Conservation (phyloP, 2,888 invertebrate genomes). For the Bugula neritina region DNA sequence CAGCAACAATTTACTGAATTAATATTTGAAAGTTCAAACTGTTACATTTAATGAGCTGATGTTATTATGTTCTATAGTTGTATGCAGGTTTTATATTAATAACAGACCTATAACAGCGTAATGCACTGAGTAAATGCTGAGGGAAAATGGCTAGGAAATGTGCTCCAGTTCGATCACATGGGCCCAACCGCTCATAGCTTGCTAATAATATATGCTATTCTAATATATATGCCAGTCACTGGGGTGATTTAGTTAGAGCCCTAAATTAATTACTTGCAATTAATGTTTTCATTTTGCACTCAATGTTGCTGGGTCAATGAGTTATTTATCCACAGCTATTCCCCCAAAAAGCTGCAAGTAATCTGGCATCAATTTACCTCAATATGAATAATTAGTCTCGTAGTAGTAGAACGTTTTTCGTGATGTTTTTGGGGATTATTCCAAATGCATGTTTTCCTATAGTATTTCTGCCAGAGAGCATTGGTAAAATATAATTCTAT, state of each 20-base stretch:
- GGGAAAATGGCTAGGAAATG: not conserved
- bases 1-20: no score
- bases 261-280: conserved; percentile 25
- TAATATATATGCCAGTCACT: not conserved
- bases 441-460: no score
- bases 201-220: not conserved
- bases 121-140: not conserved
- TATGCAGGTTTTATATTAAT: conserved; percentile 6
- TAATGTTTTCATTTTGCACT: conserved; percentile 26
- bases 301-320: conserved; percentile 22
- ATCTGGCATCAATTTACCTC: conserved; percentile 4
- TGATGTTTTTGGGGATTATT: not conserved
- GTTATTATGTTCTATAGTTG: not conserved
- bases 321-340: conserved; percentile 16
- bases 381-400: not conserved
- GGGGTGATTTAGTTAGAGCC: not conserved
- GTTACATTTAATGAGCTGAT: not conserved
- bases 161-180: conserved; percentile 19
- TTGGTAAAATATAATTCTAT: no score
- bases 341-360: not conserved
- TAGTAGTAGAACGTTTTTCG: not conserved
- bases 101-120: not conserved
- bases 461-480: no score
- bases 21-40: not conserved
- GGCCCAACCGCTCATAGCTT: not conserved